These are phyloP conservation scores for Anthrax anthrax DNA, from an alignment of 2,888 invertebrate genomes.

Conservation along the genomic window DNA sequence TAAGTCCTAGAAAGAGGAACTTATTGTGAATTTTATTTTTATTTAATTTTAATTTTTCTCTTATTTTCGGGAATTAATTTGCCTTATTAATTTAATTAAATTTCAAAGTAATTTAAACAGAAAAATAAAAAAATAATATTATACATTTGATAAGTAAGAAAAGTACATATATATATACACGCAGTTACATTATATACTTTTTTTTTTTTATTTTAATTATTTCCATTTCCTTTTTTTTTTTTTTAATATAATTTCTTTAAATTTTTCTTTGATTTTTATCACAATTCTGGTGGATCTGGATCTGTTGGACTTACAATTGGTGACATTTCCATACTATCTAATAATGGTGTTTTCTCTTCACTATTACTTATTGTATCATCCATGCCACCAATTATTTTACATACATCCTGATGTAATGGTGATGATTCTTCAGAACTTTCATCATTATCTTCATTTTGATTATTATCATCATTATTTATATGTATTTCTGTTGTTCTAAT, in stretches of 20 bases:
- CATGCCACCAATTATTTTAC: slow-evolving; percentile 20
- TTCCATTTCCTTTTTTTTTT: not conserved
- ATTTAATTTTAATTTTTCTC: too few relatives aligned
- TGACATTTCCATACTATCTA: slow-evolving; percentile 35
- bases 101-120: too few relatives aligned
- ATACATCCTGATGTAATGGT: slow-evolving; percentile 20
- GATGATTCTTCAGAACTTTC: slow-evolving; percentile 28
- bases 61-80: too few relatives aligned
- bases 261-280: slow-evolving; percentile 9
- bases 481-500: not conserved
- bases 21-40: too few relatives aligned
- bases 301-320: slow-evolving; percentile 31
- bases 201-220: too few relatives aligned
- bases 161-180: too few relatives aligned
- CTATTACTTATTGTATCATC: slow-evolving; percentile 18
- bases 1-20: too few relatives aligned
- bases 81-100: too few relatives aligned
- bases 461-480: slow-evolving; percentile 5
- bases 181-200: too few relatives aligned
- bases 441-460: slow-evolving; percentile 1
- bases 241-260: not conserved
- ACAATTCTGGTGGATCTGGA: slow-evolving; percentile 16
- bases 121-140: too few relatives aligned
- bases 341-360: slow-evolving; percentile 33
- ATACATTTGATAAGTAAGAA: too few relatives aligned